Percentiles rank a stretch among this genome's conserved stretches.
phyloP scores from a whole-genome alignment of 1,140 invertebrate genomes.

The Oscheius sp. region DNA sequence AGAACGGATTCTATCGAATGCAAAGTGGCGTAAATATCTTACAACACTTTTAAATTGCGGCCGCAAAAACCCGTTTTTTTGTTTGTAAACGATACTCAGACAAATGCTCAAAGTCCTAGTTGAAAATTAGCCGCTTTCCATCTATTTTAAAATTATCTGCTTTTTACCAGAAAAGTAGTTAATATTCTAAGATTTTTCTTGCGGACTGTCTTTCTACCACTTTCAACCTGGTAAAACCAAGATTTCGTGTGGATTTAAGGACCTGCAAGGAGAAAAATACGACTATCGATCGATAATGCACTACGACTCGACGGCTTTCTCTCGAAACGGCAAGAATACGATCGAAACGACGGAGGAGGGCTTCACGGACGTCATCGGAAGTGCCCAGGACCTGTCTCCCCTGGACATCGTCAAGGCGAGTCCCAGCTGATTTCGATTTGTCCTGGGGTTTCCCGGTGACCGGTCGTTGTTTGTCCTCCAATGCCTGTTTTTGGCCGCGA shows the following conservation, averaged over 20 bases:
- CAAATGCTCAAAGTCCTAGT: too few relatives aligned
- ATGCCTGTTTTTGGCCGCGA: neutral
- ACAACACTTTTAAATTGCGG: neutral
- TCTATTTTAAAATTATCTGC: too few relatives aligned
- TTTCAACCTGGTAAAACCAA: too few relatives aligned
- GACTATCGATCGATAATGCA: constrained; percentile 58
- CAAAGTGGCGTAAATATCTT: neutral
- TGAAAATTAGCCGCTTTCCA: too few relatives aligned
- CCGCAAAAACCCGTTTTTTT: neutral
- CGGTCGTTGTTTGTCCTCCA: neutral
- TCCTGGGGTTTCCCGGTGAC: neutral
- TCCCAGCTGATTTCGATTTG: neutral
- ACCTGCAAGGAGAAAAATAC: constrained; percentile 56
- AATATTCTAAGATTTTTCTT: too few relatives aligned
- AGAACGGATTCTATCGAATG: neutral
- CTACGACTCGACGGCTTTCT: constrained; percentile 58
- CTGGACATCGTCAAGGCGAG: constrained; percentile 51
- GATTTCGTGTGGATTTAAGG: constrained; percentile 31
- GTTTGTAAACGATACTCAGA: too few relatives aligned
- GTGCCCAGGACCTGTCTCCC: constrained; percentile 51
- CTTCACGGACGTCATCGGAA: constrained; percentile 55
- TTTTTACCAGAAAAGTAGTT: too few relatives aligned
- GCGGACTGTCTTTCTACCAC: too few relatives aligned
- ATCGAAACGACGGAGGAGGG: constrained; percentile 53
- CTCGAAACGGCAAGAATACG: constrained; percentile 56